Base-by-base conservation (phyloP, 2,888 invertebrate genomes). In the Diplazon laetatorius region DNA sequence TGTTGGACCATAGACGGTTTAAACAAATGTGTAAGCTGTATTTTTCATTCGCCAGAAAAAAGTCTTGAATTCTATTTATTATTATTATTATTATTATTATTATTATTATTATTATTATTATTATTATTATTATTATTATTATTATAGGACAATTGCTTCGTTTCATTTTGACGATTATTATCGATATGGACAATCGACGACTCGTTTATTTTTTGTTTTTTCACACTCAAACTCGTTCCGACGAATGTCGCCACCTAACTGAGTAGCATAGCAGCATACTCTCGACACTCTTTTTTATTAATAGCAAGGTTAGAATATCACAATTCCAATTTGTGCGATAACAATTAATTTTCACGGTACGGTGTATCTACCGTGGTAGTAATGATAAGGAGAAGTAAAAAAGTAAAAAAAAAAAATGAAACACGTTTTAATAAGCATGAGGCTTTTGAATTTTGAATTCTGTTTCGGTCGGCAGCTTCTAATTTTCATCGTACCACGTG, bases 141-240 rank as follows among this genome's bases (percentile, higher is more conserved):
- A n/a, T n/a, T n/a, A 12, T 9, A 48, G 46, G 18, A 22, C 35
- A 8, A 48, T 48, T 46, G 46, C 30, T 16, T 8, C 16, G 22
- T 30, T 63, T 8, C 18, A 63, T 46, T 46, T 2, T 46, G 30
- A 22, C 46, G 18, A n/a, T n/a, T n/a, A n/a, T 35, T 63, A 25
- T 12, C 46, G 16, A 63, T 63, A 46, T 30, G 46, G n/a, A 63
- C 62, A n/a, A 9, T 16, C 20, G 46, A 1, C n/a, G 16, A 30
- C 44, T 16, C 44, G 44, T 62, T 22, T 25, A 9, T 62, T 46
- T 62, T n/a, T n/a, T n/a, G n/a, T n/a, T n/a, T n/a, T n/a, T n/a
- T n/a, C 10, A 25, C 30, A 44, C 20, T 16, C 16, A 46, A 46
- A 46, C 10, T 63, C 16, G 46, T 30, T 48, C 5, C n/a, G n/a